These are phyloP conservation scores for Drosophila eohydei DNA, from an alignment of 2,888 invertebrate species.

Conservation along the genomic window DNA sequence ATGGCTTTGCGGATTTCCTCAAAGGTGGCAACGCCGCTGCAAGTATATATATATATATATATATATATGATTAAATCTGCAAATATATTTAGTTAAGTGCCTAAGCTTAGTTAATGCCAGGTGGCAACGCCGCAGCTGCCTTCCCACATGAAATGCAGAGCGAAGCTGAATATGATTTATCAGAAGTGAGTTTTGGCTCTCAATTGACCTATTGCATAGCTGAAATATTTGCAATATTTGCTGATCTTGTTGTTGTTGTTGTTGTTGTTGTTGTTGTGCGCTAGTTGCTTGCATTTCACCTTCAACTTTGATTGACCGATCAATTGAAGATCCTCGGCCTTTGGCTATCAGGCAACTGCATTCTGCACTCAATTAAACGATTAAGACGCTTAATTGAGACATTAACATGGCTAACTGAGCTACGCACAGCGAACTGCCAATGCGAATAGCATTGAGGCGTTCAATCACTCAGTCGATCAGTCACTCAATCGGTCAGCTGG, in stretches of 20 bases:
- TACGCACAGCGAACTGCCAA: conserved; percentile 32
- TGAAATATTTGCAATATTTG: conserved; percentile 34
- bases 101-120: too few relatives aligned
- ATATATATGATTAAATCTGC: neutral
- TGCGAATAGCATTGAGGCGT: conserved; percentile 22
- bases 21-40: neutral
- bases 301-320: conserved; percentile 63
- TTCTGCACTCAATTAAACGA: conserved; percentile 71
- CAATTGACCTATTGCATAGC: conserved; percentile 34
- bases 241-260: neutral
- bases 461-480: conserved; percentile 16
- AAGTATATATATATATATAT: neutral
- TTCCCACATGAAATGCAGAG: neutral
- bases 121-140: neutral
- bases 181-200: neutral
- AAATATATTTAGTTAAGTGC: too few relatives aligned
- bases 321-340: conserved; percentile 45
- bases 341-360: conserved; percentile 37
- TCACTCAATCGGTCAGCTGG: conserved; percentile 15
- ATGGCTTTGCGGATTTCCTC: neutral
- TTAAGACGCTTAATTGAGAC: conserved; percentile 72
- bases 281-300: conserved; percentile 47
- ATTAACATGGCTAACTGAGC: conserved; percentile 53
- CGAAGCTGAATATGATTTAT: neutral
- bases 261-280: conserved; percentile 7